Conservation (phyloP, 2,113 vertebrate genomes). For the Petrocephalus zakoni region DNA sequence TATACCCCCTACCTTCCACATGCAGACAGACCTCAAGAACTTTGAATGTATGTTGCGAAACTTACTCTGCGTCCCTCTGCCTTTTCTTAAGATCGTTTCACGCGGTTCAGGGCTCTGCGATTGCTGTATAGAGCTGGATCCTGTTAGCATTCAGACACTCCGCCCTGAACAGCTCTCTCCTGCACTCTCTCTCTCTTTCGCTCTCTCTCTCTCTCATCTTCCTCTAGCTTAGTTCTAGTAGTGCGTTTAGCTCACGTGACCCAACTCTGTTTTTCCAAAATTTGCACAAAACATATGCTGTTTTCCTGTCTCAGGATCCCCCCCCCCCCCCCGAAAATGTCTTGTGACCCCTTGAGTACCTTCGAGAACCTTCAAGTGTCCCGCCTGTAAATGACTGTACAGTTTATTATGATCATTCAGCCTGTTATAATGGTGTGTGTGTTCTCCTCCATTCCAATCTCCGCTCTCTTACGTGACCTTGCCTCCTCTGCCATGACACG, state of each 20-base stretch:
- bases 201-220: neutral
- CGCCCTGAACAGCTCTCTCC: neutral
- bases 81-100: neutral
- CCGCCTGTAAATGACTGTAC: slow-evolving; percentile 21
- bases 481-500: neutral
- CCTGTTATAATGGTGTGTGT: neutral
- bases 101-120: neutral
- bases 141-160: neutral
- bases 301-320: neutral
- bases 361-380: neutral
- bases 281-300: slow-evolving; percentile 17
- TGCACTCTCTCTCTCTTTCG: neutral
- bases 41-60: slow-evolving; percentile 45
- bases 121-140: neutral
- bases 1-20: neutral
- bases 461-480: neutral
- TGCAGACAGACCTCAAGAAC: slow-evolving; percentile 1
- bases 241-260: neutral
- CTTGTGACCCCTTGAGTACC: neutral
- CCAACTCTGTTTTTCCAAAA: neutral
- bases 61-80: neutral
- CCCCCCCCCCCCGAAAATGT: neutral
- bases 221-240: neutral
- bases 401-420: slow-evolving; percentile 19
- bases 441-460: neutral